Base-by-base conservation (phyloP, 2,888 invertebrate genomes). In the Coelogynopora nodosa region DNA sequence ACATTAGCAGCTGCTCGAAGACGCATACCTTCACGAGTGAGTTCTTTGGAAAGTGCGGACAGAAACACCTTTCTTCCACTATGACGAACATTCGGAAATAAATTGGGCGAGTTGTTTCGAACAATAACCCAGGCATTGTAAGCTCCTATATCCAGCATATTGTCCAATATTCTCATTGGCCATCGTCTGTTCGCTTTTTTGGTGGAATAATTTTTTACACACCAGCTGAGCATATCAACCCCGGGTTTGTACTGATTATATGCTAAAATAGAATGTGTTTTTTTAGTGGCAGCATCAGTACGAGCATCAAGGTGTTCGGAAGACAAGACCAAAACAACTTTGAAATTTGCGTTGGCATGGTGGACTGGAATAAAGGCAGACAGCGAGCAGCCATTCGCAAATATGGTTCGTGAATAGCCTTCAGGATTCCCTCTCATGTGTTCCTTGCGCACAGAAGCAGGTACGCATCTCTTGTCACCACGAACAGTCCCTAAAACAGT, bases 201-300 rank as follows among this genome's bases (percentile, higher is more conserved):
- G 23, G 74, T 74, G 74, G 74, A n/a, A 74, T 74, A 74, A n/a
- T 23, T 26, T 74, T 74, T 74, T 74, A 74, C 74, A 74, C 74
- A 74, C 74, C 74, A 74, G 74, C 23, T 74, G 23, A 10, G 23
- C 74, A 74, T 74, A 74, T 74, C 74, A 74, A 74, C 74, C 5
- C 74, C 74, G 23, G 74, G 27, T 74, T 74, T 74, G 74, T n/a
- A 74, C 23, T 74, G 5, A 74, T 74, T 74, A 26, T 74, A 74
- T 13, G 74, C 5, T 23, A 74, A n/a, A 74, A 74, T 23, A 74
- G 74, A 74, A 13, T 74, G 18, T n/a, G 74, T 10, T 26, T 74
- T 74, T n/a, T 26, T 26, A 74, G 74, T 74, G 2, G 5, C 74
- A 26, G 2, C 23, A 74, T 74, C 74, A 74, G 23, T 26, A n/a